Conservation (phyloP, 2,797 vertebrate genomes). For the Selene dorsalis region DNA sequence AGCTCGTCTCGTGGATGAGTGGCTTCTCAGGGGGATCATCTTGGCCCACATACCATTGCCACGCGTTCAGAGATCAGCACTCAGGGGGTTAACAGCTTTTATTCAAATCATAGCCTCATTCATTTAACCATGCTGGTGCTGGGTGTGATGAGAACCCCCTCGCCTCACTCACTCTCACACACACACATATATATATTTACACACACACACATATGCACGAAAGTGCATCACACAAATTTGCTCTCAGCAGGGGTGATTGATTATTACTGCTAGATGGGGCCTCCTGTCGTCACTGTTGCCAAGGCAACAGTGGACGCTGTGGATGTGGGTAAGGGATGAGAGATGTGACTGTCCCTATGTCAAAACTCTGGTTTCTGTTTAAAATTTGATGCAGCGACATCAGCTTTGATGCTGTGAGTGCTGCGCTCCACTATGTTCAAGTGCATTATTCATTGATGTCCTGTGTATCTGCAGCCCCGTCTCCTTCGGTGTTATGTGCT, state of each 20-base stretch:
- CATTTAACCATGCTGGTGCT: constrained; percentile 54
- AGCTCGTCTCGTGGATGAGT: constrained; percentile 73
- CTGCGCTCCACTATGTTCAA: constrained; percentile 25
- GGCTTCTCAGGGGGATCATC: constrained; percentile 60
- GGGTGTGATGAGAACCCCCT: constrained; percentile 52
- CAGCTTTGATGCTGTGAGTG: constrained; percentile 44
- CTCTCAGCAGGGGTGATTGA: constrained; percentile 76
- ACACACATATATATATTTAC: background rate
- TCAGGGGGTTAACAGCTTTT: constrained; percentile 74
- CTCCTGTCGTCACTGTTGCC: constrained; percentile 67
- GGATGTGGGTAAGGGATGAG: constrained; percentile 64
- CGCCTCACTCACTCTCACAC: constrained; percentile 20
- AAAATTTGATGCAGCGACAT: constrained; percentile 55
- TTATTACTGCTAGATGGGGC: constrained; percentile 66
- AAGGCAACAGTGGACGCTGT: constrained; percentile 75
- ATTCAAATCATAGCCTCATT: constrained; percentile 65
- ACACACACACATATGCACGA: background rate
- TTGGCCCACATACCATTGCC: constrained; percentile 78
- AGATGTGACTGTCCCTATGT: constrained; percentile 22
- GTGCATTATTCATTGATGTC: constrained; percentile 56
- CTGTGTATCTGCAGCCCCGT: constrained; percentile 8
- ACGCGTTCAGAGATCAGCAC: constrained; percentile 63
- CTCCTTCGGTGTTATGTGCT: constrained; percentile 17
- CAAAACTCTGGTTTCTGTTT: constrained; percentile 34
- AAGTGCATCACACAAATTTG: constrained; percentile 68